Evolutionary conservation across 2,888 invertebrate genomes (phyloP), one percentile per base, ranked within the genome.

Genomic region (Scelioninae gen. 2): DNA sequence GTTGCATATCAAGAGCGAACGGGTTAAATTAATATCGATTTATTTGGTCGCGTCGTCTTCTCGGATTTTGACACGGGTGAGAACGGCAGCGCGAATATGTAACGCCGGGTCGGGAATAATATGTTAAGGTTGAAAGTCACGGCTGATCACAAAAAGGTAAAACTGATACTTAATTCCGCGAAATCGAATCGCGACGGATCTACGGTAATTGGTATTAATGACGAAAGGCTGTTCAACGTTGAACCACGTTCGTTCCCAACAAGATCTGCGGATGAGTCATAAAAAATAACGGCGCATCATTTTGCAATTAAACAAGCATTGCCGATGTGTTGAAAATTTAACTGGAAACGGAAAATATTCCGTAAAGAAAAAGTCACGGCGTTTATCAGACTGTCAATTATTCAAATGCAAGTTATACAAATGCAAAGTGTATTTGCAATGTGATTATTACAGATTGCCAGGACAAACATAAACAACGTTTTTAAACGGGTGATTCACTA

Each of bases 401-500:
- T 28, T 46, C 6, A 45, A 48, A n/a, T 31, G 13, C 22, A 45
- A n/a, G 46, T 48, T 60, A 10, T 16, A 50, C 39, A 15, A 61
- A 5, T 10, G 37, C 53, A 31, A 53, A 37, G 10, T 37, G 6
- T 16, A 37, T n/a, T 25, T 35, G 35, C 43, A 25, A 16, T 18
- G 22, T 48, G 5, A 65, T 65, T 22, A 55, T 53, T 37, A 48
- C 39, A 57, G 33, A 4, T 9, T 16, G 37, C 4, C 48, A 41
- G 35, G 16, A 53, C 41, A 50, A 57, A 58, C 50, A 28, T 37
- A 52, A 41, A 35, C 15, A 18, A 1, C 13, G 22, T 31, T 63
- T 60, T 52, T 52, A 13, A 6, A 16, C 5, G 39, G 18, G 58
- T 71, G 71, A 71, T 43, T 71, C 60, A 71, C 33, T 5, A 37